A percentile compares a stretch with the other conserved stretches of the same genome.
Conservation (phyloP, 2,113 vertebrate species). For the Bujurquina vittata region DNA sequence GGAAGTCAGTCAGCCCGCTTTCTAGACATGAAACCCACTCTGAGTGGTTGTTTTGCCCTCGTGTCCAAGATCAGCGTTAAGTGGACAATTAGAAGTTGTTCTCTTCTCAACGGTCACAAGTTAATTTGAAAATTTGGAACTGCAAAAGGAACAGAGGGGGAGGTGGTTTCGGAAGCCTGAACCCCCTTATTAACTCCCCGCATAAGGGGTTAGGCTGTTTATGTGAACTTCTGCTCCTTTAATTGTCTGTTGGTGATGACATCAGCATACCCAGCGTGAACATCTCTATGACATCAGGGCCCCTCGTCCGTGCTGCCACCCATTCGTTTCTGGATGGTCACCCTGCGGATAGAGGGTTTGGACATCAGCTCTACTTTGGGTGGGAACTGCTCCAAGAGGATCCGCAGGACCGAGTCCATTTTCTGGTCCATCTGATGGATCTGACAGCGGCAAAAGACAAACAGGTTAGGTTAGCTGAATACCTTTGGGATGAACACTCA, state of each 20-base stretch:
- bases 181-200: neutral
- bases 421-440: conserved; percentile 80
- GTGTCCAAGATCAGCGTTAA: neutral
- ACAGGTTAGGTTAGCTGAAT: conserved; percentile 32
- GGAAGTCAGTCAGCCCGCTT: neutral
- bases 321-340: conserved; percentile 76
- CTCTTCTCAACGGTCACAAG: conserved; percentile 31
- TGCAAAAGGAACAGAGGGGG: conserved; percentile 7
- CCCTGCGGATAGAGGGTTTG: conserved; percentile 68
- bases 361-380: conserved; percentile 67
- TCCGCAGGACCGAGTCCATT: conserved; percentile 74
- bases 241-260: conserved; percentile 33
- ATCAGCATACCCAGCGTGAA: neutral
- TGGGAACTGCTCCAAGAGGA: conserved; percentile 76
- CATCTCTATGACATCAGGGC: conserved; percentile 51
- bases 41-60: conserved; percentile 5
- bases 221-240: conserved; percentile 15
- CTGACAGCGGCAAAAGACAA: conserved; percentile 56
- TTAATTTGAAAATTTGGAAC: conserved; percentile 13
- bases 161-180: conserved; percentile 39
- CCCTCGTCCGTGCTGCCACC: conserved; percentile 74
- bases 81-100: conserved; percentile 38
- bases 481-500: conserved; percentile 15
- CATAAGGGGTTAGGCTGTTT: neutral
- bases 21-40: conserved; percentile 1